A percentile compares a stretch with the other conserved stretches of the same genome.
phyloP scores from a whole-genome alignment of 2,113 vertebrate species.

The Plestiodon gilberti region DNA sequence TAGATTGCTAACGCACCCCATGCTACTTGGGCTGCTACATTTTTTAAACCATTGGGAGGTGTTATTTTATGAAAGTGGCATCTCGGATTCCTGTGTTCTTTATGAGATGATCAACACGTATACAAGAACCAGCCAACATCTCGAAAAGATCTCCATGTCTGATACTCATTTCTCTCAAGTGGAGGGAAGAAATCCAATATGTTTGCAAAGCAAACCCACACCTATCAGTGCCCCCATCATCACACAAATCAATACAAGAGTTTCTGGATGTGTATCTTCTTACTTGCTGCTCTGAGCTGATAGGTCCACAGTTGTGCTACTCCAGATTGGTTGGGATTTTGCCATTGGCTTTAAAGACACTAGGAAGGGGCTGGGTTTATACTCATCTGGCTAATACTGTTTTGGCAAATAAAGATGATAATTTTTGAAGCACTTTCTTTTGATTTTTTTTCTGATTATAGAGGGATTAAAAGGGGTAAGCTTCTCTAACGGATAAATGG shows the following conservation, averaged over 20 bases:
- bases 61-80: slow-evolving; percentile 25
- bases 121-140: neutral
- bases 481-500: neutral
- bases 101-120: slow-evolving; percentile 3
- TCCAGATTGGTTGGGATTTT: neutral
- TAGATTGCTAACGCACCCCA: neutral
- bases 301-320: neutral
- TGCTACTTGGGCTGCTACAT: slow-evolving; percentile 33
- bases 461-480: neutral
- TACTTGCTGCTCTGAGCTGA: neutral
- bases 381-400: neutral
- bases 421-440: neutral
- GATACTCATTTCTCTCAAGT: neutral
- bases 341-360: neutral
- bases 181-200: slow-evolving; percentile 3
- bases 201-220: neutral
- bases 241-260: neutral
- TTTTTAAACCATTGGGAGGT: slow-evolving; percentile 26
- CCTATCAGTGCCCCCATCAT: slow-evolving; percentile 13
- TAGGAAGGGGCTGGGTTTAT: neutral
- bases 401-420: neutral
- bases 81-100: slow-evolving; percentile 12
- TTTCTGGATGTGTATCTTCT: neutral
- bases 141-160: slow-evolving; percentile 10
- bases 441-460: neutral